Percentiles rank a stretch among this genome's conserved stretches.
phyloP scores from a whole-genome alignment of 2,113 vertebrate species.

The Pomatostomus ruficeps region DNA sequence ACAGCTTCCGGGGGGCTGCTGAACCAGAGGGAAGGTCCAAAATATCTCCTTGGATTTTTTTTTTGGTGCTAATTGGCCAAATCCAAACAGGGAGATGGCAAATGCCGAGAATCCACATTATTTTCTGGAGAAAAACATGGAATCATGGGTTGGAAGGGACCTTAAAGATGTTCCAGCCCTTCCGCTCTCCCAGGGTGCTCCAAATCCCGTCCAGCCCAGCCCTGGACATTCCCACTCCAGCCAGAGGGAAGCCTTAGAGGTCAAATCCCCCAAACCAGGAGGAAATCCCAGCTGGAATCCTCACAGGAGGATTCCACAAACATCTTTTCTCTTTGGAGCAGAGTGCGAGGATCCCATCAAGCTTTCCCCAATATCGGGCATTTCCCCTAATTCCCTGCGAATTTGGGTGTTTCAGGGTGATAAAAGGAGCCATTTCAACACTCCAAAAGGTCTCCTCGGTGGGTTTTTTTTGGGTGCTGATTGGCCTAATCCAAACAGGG shows the following conservation, averaged over 20 bases:
- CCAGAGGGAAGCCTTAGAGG: background rate
- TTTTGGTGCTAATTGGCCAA: background rate
- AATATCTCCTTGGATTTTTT: background rate
- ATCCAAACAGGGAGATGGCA: background rate
- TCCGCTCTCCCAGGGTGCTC: accelerated
- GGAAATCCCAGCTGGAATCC: background rate
- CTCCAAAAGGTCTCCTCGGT: no score
- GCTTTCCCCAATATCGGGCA: no score
- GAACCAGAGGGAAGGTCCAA: background rate
- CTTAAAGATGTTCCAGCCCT: background rate
- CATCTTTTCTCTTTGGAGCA: no score
- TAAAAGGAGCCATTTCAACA: no score
- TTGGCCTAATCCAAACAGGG: no score
- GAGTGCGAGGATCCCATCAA: no score
- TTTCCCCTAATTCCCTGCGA: no score
- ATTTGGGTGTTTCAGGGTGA: no score
- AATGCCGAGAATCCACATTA: accelerated
- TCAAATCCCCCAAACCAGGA: background rate
- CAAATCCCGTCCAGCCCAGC: background rate
- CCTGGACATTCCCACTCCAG: background rate
- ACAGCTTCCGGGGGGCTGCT: background rate
- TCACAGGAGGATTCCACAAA: no score
- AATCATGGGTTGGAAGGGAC: background rate
- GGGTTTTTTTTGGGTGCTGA: background rate
- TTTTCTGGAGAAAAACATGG: background rate